Conservation (phyloP, 2,888 invertebrate genomes). For the Plagodis dolabraria region DNA sequence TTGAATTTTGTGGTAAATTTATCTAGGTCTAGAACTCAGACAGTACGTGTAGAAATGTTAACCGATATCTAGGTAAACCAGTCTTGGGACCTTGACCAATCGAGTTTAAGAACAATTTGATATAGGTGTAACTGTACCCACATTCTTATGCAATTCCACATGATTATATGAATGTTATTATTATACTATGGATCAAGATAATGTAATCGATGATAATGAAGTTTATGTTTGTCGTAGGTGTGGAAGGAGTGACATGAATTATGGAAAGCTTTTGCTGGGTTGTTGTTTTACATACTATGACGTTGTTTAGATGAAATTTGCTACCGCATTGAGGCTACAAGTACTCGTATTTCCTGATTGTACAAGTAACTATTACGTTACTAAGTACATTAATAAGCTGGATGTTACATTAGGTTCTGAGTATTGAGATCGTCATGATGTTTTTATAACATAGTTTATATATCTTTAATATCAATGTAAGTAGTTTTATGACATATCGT, state of each 20-base stretch:
- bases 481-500: not conserved
- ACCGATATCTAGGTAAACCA: constrained; percentile 37
- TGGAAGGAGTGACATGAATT: constrained; percentile 35
- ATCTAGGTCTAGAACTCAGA: constrained; percentile 19
- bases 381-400: constrained; percentile 7
- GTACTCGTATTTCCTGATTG: constrained; percentile 54
- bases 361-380: constrained; percentile 35
- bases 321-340: constrained; percentile 39
- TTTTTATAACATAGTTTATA: not conserved
- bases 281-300: constrained; percentile 37
- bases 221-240: constrained; percentile 37
- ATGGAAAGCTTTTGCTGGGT: constrained; percentile 29
- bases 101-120: constrained; percentile 36
- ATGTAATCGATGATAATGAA: constrained; percentile 18
- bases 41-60: constrained; percentile 26
- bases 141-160: constrained; percentile 22
- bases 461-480: not conserved
- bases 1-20: constrained; percentile 16
- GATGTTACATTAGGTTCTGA: not conserved
- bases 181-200: constrained; percentile 22
- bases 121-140: constrained; percentile 30
- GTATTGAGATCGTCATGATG: not conserved
- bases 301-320: constrained; percentile 42
- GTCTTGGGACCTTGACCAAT: constrained; percentile 38
- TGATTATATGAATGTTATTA: constrained; percentile 14